These are phyloP conservation scores for Tenthredo livida DNA, from an alignment of 2,888 invertebrate species.

Conservation along the genomic window DNA sequence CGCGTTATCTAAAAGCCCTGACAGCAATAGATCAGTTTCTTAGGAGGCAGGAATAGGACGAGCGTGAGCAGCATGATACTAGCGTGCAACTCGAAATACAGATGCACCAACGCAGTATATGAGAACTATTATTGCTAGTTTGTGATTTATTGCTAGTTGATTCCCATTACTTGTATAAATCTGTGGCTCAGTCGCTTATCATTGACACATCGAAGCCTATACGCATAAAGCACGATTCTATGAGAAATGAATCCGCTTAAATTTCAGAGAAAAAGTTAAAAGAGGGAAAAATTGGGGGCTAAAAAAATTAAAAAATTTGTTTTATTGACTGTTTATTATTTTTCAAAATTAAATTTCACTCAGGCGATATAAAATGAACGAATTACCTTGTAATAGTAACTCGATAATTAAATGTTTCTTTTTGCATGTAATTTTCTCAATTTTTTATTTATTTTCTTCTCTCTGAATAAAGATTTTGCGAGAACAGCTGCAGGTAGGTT, in stretches of 20 bases:
- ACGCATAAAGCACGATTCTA: neutral
- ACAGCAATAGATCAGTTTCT: conserved; percentile 25
- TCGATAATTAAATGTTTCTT: neutral
- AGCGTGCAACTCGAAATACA: neutral
- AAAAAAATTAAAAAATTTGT: neutral
- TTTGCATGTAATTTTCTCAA: too few relatives aligned
- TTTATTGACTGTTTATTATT: neutral
- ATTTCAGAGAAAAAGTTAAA: neutral
- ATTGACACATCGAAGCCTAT: conserved; percentile 5
- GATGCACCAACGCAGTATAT: neutral
- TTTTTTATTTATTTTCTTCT: neutral
- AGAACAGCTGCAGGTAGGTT: neutral
- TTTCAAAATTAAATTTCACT: neutral
- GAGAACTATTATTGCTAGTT: neutral
- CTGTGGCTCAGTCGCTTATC: neutral
- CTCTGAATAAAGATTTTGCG: neutral
- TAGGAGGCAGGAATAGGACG: neutral
- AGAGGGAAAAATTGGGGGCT: neutral
- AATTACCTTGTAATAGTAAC: neutral
- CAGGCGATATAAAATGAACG: neutral
- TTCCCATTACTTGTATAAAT: neutral
- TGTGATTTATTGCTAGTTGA: neutral
- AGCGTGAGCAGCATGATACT: conserved; percentile 3
- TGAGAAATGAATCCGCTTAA: too few relatives aligned
- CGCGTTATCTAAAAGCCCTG: neutral